Conservation (phyloP, 2,797 vertebrate genomes). For the Amblyopsis hoosieri region DNA sequence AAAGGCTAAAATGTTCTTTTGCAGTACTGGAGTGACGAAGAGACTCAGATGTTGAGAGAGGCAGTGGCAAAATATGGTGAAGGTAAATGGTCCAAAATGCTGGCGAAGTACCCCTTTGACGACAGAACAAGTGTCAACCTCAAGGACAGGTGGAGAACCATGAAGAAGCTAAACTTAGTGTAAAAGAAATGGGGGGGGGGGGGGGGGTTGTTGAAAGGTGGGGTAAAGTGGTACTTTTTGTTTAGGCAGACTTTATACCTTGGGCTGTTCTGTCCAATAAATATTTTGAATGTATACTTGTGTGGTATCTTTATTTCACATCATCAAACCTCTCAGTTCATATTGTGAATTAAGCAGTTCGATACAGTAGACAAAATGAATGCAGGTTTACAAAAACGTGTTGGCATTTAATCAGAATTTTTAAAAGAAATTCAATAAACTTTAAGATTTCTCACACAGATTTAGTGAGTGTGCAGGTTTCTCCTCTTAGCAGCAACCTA, state of each 20-base stretch:
- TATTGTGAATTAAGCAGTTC: too few relatives aligned
- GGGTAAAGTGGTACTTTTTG: neutral
- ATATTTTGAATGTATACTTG: too few relatives aligned
- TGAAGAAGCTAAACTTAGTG: constrained; percentile 58
- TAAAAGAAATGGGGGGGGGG: constrained; percentile 16
- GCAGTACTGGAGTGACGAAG: constrained; percentile 72
- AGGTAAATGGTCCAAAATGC: constrained; percentile 75
- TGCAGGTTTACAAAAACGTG: too few relatives aligned
- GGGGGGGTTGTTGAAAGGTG: too few relatives aligned
- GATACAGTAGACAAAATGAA: too few relatives aligned
- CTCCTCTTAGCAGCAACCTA: neutral
- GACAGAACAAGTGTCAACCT: constrained; percentile 73
- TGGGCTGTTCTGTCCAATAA: too few relatives aligned
- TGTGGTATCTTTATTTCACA: too few relatives aligned
- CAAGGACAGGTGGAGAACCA: constrained; percentile 80
- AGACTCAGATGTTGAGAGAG: constrained; percentile 63
- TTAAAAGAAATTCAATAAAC: too few relatives aligned
- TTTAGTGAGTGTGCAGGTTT: neutral
- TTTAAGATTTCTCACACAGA: neutral
- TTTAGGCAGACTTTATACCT: neutral
- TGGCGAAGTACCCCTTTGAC: constrained; percentile 44
- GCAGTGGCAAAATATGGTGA: constrained; percentile 75
- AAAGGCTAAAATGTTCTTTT: constrained; percentile 31
- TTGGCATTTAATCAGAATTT: too few relatives aligned
- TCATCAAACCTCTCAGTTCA: too few relatives aligned